These are phyloP conservation scores for Panzeria rudis DNA, from an alignment of 2,888 invertebrate species.

Conservation along the genomic window DNA sequence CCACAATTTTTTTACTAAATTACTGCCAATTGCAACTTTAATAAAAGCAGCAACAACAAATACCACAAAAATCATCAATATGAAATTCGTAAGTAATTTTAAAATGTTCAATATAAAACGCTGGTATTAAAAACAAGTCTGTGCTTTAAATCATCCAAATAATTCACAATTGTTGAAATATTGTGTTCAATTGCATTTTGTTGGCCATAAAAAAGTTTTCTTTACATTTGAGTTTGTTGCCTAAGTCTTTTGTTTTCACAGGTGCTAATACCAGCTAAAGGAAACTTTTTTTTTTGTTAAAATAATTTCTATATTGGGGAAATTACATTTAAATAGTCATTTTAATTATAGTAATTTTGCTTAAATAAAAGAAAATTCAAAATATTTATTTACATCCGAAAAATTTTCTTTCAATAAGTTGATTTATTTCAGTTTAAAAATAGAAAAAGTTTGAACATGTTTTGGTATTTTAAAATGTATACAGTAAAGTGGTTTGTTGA, in stretches of 20 bases:
- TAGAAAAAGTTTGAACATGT: not conserved
- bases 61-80: conserved; percentile 54
- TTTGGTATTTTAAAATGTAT: not conserved
- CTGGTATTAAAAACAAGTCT: conserved; percentile 31
- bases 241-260: conserved; percentile 61
- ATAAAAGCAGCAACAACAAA: not conserved
- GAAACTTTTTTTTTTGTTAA: not conserved
- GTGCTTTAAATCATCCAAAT: conserved; percentile 36
- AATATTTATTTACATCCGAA: conserved; percentile 2
- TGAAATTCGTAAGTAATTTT: conserved; percentile 73
- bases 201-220: conserved; percentile 6
- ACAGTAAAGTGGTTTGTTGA: not conserved
- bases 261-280: not conserved
- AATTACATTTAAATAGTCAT: not conserved
- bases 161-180: conserved; percentile 8
- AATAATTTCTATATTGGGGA: conserved; percentile 2
- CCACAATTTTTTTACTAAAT: conserved; percentile 22
- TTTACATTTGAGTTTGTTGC: conserved; percentile 53
- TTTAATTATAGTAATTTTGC: conserved; percentile 42
- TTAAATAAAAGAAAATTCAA: conserved; percentile 8
- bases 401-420: conserved; percentile 19
- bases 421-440: not conserved
- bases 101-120: not conserved
- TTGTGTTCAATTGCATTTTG: conserved; percentile 17
- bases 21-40: conserved; percentile 54